Evolutionary conservation across 2,888 invertebrate genomes (phyloP).

Genomic region (Dilophus febrilis): DNA sequence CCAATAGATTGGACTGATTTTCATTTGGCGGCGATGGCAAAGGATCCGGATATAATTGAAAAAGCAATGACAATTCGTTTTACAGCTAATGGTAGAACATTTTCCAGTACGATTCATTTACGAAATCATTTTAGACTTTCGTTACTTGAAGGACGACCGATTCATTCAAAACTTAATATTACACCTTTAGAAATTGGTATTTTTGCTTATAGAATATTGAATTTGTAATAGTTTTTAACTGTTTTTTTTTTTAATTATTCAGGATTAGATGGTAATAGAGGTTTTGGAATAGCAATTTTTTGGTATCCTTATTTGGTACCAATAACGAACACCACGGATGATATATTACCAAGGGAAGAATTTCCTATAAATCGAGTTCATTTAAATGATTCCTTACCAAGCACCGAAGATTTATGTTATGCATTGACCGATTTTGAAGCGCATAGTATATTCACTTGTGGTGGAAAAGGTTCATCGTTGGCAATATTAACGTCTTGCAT

Average conservation of each 20-base stretch:
- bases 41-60: conserved; percentile 29
- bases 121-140: conserved; percentile 9
- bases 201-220: too few relatives aligned
- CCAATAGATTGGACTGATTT: conserved; percentile 34
- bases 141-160: conserved; percentile 19
- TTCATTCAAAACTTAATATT: conserved; percentile 17
- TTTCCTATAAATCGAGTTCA: conserved; percentile 16
- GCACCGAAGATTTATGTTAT: conserved; percentile 20
- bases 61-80: conserved; percentile 33
- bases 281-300: conserved; percentile 25
- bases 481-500: conserved; percentile 35
- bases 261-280: conserved; percentile 23
- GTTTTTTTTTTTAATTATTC: conserved; percentile 2
- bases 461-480: conserved; percentile 66
- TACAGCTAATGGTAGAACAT: conserved; percentile 15
- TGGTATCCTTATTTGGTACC: conserved; percentile 20
- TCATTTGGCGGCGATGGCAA: conserved; percentile 31
- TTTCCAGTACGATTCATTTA: conserved; percentile 14
- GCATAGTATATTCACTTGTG: conserved; percentile 40
- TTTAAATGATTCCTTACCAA: conserved; percentile 18
- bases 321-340: conserved; percentile 14
- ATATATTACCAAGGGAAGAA: not conserved
- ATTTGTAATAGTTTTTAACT: too few relatives aligned
- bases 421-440: conserved; percentile 33
- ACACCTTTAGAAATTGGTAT: conserved; percentile 13